Conservation (phyloP, 2,888 invertebrate genomes). For the Didymodactylos carnosus region DNA sequence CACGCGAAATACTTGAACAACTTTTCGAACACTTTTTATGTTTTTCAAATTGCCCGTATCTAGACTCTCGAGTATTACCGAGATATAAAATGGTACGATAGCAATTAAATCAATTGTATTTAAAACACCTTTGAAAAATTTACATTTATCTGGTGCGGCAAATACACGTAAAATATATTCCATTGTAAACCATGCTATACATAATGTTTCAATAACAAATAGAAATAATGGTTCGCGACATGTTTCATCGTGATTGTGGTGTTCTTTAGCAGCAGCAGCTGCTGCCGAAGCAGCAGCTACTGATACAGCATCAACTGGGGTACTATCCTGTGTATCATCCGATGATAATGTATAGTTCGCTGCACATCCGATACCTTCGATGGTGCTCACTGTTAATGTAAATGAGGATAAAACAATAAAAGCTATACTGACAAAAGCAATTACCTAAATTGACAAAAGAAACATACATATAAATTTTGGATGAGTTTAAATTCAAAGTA, state of each 20-base stretch:
- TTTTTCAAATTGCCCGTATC: slow-evolving; percentile 39
- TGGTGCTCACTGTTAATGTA: slow-evolving; percentile 94
- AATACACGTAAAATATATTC: slow-evolving; percentile 89
- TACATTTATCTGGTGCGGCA: slow-evolving; percentile 97
- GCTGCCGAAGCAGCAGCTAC: background rate
- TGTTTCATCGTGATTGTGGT: background rate
- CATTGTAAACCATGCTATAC: slow-evolving; percentile 97
- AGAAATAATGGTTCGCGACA: background rate
- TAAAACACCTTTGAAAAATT: slow-evolving; percentile 94
- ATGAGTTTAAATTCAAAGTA: background rate
- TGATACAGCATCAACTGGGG: background rate
- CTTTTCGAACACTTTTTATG: slow-evolving; percentile 5
- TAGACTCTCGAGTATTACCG: slow-evolving; percentile 81
- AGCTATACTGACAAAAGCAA: slow-evolving; percentile 96
- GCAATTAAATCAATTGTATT: slow-evolving; percentile 94
- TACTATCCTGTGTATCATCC: background rate
- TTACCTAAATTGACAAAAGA: slow-evolving; percentile 23
- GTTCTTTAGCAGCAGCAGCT: background rate
- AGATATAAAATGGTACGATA: slow-evolving; percentile 94
- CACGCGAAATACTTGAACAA: slow-evolving; percentile 5
- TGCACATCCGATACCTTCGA: slow-evolving; percentile 46
- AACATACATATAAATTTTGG: background rate
- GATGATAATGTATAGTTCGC: background rate
- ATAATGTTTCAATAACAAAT: slow-evolving; percentile 91
- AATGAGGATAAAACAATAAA: slow-evolving; percentile 98